A percentile compares a stretch with the other conserved stretches of the same genome.
Conservation (phyloP, 2,888 invertebrate species). For the Leptinotarsa rubiginosa region DNA sequence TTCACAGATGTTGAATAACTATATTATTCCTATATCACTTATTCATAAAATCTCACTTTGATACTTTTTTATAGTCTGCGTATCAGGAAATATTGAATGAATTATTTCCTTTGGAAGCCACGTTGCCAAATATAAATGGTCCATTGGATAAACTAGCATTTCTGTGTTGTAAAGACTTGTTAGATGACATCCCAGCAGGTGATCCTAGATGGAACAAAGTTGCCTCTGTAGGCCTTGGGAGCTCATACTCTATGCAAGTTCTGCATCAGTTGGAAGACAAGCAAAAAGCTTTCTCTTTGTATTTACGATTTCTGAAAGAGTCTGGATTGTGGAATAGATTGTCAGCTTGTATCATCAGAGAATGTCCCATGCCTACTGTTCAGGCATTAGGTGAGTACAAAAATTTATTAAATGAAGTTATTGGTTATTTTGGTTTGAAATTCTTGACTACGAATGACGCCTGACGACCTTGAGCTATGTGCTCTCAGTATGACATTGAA, state of each 20-base stretch:
- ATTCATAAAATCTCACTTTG: not conserved
- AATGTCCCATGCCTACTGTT: conserved; percentile 69
- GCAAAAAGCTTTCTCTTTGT: conserved; percentile 79
- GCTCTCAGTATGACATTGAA: too few relatives aligned
- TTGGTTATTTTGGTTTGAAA: too few relatives aligned
- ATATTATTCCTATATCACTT: not conserved
- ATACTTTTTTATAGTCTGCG: conserved; percentile 58
- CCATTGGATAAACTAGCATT: conserved; percentile 72
- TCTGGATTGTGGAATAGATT: conserved; percentile 76
- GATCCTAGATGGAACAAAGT: conserved; percentile 80
- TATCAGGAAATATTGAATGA: conserved; percentile 67
- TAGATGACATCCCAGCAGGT: conserved; percentile 89
- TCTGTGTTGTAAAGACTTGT: conserved; percentile 79
- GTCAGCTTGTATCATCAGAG: conserved; percentile 59
- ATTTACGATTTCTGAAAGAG: conserved; percentile 80
- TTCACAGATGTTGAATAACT: too few relatives aligned
- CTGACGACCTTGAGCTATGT: too few relatives aligned
- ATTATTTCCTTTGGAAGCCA: conserved; percentile 66
- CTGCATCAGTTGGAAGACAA: conserved; percentile 89
- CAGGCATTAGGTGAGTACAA: conserved; percentile 58
- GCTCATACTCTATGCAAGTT: conserved; percentile 85
- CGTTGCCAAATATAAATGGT: conserved; percentile 62
- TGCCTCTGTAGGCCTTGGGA: conserved; percentile 70
- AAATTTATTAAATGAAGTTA: too few relatives aligned
- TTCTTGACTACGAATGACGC: too few relatives aligned